Evolutionary conservation across 2,113 vertebrate genomes (phyloP), one percentile per base, ranked within the genome.

Genomic region (Scolopax mira): DNA sequence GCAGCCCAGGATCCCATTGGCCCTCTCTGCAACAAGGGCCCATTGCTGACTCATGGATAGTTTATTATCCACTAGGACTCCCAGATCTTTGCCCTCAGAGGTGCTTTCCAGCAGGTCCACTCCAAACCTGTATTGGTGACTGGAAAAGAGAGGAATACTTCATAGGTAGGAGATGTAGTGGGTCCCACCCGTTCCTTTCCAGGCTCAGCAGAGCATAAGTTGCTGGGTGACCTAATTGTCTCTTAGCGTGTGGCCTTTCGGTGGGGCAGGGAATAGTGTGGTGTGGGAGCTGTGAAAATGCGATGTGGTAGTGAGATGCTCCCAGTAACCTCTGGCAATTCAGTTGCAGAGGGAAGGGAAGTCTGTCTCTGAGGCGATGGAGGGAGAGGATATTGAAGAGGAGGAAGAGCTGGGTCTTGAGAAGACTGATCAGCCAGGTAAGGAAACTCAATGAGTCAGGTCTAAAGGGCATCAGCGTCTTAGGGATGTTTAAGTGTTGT

Each of bases 331-430:
- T 52, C 18, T 0, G 58, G 31, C 18, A 33, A 90, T 94, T 91
- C 81, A 86, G 54, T 89, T 90, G 18, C 78, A 99, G 99, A 97
- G 92, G 94, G 96, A 98, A 64, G 98, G 98, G 35, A 96, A 87
- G 46, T 84, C 88, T 54, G 96, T 30, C 57, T 97, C 97, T 0
- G 93, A 97, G 39, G 97, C 96, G 28, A 96, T 94, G 30, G 97
- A 97, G 9, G 98, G 94, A n/a, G 97, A 97, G 14, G 96, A 97
- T 71, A 97, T 97, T 8, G 97, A 98, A 77, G 97, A 97, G 37
- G 98, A 96, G 33, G 98, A 98, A 7, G 90, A 96, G 15, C 4
- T 82, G 54, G 71, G 39, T 37, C 55, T 94, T 19, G 94, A 98
- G 75, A 97, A 95, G 66, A 5, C 64, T 18, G 75, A 92, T 55